Percentiles rank a stretch among this genome's conserved stretches.
Conservation (phyloP, 2,888 invertebrate genomes). For the Oscheius sp. region DNA sequence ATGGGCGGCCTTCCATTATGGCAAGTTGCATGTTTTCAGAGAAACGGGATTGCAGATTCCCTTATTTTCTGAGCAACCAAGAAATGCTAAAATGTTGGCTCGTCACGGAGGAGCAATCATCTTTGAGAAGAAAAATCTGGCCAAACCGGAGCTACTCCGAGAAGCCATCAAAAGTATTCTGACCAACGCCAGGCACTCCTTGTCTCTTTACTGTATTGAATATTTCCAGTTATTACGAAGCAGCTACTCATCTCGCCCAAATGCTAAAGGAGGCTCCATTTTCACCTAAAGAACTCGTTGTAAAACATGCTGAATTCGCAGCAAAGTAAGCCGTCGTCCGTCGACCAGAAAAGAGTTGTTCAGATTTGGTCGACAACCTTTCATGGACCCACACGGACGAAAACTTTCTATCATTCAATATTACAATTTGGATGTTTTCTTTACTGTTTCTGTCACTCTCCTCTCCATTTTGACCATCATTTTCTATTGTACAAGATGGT, state of each 20-base stretch:
- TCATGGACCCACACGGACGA: constrained; percentile 9
- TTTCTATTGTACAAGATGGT: neutral
- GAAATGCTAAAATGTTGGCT: constrained; percentile 48
- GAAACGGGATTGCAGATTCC: constrained; percentile 39
- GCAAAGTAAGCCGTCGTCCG: constrained; percentile 3
- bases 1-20: constrained; percentile 36
- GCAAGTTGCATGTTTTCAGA: neutral
- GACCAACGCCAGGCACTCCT: too few relatives aligned
- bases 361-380: constrained; percentile 1
- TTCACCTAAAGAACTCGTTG: constrained; percentile 26
- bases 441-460: neutral
- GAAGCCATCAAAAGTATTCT: constrained; percentile 15
- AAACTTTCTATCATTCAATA: constrained; percentile 9
- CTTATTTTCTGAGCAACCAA: constrained; percentile 44
- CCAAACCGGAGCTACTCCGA: constrained; percentile 27
- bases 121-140: constrained; percentile 39
- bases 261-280: constrained; percentile 21
- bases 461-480: neutral
- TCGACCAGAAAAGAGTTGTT: neutral
- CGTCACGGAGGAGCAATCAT: constrained; percentile 44
- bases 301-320: constrained; percentile 29
- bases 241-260: constrained; percentile 15
- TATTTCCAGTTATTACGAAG: neutral
- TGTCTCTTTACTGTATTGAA: neutral
- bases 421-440: constrained; percentile 4